A percentile compares a stretch with the other conserved stretches of the same genome.
Evolutionary conservation across 1,140 invertebrate species (phyloP).

Genomic region (Bombus huntii): DNA sequence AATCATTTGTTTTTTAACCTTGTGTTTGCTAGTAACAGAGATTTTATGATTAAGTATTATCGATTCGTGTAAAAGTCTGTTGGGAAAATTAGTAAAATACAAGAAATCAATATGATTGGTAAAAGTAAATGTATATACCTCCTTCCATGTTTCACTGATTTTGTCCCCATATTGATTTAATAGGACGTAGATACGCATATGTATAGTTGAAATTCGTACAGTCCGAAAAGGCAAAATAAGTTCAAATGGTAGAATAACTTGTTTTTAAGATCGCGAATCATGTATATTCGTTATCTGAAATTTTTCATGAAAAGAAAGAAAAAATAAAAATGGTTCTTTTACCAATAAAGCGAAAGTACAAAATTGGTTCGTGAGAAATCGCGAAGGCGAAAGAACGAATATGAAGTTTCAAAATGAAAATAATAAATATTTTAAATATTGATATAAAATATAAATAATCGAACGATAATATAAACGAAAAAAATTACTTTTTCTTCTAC

Average conservation of each 20-base stretch:
- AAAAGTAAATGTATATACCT: not conserved
- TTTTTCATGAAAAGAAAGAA: too few species aligned
- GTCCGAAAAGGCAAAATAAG: not conserved
- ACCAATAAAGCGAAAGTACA: too few species aligned
- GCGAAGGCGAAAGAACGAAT: not conserved
- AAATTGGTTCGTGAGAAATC: not conserved
- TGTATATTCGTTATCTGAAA: too few species aligned
- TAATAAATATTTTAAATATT: not conserved
- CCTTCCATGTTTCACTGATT: not conserved
- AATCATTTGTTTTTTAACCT: not conserved
- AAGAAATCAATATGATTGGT: not conserved
- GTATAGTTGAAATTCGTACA: not conserved
- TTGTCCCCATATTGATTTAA: constrained; percentile 6
- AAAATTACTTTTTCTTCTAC: not conserved
- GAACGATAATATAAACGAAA: not conserved
- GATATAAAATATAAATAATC: not conserved
- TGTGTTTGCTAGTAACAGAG: not conserved
- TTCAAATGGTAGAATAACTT: not conserved
- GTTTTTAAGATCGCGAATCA: not conserved
- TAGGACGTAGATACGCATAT: not conserved
- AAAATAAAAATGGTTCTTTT: too few species aligned
- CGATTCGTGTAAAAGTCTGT: not conserved
- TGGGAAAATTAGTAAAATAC: not conserved
- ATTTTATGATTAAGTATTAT: not conserved
- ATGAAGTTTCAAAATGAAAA: not conserved